phyloP scores from a whole-genome alignment of 2,797 vertebrate genomes.

The Protosalanx chinensis region DNA sequence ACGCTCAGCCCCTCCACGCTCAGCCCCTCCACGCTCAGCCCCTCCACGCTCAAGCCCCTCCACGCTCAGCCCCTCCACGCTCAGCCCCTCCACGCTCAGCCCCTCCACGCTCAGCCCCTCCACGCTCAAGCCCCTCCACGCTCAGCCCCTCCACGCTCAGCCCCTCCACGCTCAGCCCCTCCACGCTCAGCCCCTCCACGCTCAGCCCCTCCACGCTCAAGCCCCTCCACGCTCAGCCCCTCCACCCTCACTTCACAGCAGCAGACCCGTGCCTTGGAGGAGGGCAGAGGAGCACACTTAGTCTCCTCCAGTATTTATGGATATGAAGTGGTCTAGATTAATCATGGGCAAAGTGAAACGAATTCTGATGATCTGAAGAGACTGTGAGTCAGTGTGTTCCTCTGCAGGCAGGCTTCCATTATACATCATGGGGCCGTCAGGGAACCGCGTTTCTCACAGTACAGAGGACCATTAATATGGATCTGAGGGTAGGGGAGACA shows the following conservation, averaged over 20 bases:
- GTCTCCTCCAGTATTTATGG: constrained; percentile 47
- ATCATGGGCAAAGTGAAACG: constrained; percentile 26
- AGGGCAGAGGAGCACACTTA: constrained; percentile 12
- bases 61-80: constrained; percentile 13
- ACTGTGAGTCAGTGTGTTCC: constrained; percentile 33
- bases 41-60: constrained; percentile 10
- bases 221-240: constrained; percentile 12
- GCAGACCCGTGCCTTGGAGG: constrained; percentile 1
- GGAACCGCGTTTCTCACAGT: constrained; percentile 30
- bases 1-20: constrained; percentile 4
- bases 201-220: too few relatives aligned
- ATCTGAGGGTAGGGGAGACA: constrained; percentile 43
- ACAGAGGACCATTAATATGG: constrained; percentile 62
- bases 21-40: constrained; percentile 10
- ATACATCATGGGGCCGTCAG: constrained; percentile 46
- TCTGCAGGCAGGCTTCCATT: constrained; percentile 26
- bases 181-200: constrained; percentile 19
- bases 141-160: too few relatives aligned
- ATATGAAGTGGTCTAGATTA: constrained; percentile 30
- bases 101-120: too few relatives aligned
- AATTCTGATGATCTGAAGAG: constrained; percentile 31
- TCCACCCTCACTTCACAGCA: background rate
- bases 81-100: constrained; percentile 4
- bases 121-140: too few relatives aligned
- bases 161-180: background rate